Evolutionary conservation across 2,113 vertebrate species (phyloP).

Genomic region (Vulpes lagopus): DNA sequence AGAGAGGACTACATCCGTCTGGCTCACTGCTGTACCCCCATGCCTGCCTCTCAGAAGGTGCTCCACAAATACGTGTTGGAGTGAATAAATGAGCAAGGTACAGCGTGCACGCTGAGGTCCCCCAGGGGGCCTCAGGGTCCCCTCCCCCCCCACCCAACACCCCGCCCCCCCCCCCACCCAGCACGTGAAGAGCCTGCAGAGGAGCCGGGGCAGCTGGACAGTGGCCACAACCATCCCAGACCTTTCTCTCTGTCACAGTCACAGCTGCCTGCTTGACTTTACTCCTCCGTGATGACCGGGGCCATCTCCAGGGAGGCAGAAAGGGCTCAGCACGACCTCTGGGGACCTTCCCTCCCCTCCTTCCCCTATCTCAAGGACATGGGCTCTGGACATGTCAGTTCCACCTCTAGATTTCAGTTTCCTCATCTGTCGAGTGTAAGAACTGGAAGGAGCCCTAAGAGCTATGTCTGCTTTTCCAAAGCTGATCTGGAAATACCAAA

Average conservation of each 20-base stretch:
- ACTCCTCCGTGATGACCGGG: neutral
- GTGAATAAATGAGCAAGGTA: neutral
- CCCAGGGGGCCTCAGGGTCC: neutral
- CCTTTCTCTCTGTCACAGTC: neutral
- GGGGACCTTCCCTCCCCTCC: neutral
- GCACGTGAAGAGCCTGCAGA: neutral
- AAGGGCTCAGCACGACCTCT: neutral
- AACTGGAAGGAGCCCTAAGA: neutral
- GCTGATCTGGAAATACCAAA: neutral
- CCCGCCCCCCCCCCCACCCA: neutral
- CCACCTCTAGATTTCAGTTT: neutral
- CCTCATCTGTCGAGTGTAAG: neutral
- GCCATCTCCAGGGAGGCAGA: neutral
- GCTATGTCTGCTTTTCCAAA: neutral
- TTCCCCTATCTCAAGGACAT: neutral
- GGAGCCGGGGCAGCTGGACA: no score
- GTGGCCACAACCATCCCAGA: neutral
- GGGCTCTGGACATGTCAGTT: neutral
- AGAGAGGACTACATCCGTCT: neutral
- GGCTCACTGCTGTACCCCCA: no score
- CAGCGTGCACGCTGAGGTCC: neutral
- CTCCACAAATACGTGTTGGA: neutral
- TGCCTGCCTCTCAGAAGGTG: neutral
- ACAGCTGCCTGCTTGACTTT: neutral
- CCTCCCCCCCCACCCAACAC: no score